phyloP scores from a whole-genome alignment of 2,888 invertebrate genomes.

The Trichogramma dendrolimi region DNA sequence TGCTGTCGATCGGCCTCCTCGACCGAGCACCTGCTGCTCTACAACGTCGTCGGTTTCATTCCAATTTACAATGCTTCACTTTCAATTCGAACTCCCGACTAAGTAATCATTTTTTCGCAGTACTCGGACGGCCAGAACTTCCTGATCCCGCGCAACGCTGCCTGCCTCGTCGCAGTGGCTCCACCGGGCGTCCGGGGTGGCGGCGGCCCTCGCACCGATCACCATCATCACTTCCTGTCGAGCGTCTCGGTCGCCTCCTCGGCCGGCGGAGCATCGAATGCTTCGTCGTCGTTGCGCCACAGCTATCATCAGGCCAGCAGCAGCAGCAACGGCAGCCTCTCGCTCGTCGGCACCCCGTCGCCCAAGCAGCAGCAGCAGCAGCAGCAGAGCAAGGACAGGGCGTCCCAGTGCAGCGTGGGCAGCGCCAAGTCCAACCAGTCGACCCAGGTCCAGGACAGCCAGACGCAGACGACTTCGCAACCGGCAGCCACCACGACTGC shows the following conservation, averaged over 20 bases:
- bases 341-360: slow-evolving; percentile 18
- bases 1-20: slow-evolving; percentile 77
- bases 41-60: slow-evolving; percentile 46
- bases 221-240: slow-evolving; percentile 65
- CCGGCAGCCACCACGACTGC: slow-evolving; percentile 6
- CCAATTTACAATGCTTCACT: background rate
- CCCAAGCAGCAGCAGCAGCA: slow-evolving; percentile 22
- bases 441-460: slow-evolving; percentile 21
- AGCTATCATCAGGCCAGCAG: slow-evolving; percentile 52
- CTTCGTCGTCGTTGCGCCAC: slow-evolving; percentile 40
- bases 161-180: slow-evolving; percentile 69
- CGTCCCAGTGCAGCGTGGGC: slow-evolving; percentile 13
- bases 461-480: slow-evolving; percentile 15
- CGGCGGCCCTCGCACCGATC: slow-evolving; percentile 49
- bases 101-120: slow-evolving; percentile 29
- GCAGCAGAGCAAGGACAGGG: slow-evolving; percentile 36
- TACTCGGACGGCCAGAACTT: slow-evolving; percentile 49
- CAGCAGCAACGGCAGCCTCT: slow-evolving; percentile 36
- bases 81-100: background rate
- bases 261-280: slow-evolving; percentile 46
- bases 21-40: slow-evolving; percentile 64
- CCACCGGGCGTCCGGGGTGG: slow-evolving; percentile 50
- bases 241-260: slow-evolving; percentile 56
- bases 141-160: slow-evolving; percentile 59
- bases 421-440: slow-evolving; percentile 37